Base-by-base conservation (phyloP, 2,888 invertebrate species). In the Aleiodes testaceus region DNA sequence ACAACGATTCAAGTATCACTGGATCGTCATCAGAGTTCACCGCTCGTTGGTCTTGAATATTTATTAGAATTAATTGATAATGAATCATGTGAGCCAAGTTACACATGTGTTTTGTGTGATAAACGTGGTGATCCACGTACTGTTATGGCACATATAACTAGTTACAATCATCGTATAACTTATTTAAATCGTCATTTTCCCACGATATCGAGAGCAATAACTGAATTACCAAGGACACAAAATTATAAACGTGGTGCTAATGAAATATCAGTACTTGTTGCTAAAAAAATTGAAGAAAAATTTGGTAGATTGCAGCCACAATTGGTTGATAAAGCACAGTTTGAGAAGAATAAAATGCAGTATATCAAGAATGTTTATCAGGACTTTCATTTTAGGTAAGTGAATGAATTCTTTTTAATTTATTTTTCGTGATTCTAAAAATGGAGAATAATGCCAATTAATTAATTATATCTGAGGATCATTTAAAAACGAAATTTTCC, bases 111-210 rank as follows among this genome's bases (percentile, higher is more conserved):
- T 77, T 88, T 95, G 74, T 96, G 95, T 86, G 91, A 92, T 81
- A 95, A 94, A 86, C 92, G 92, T 78, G 94, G 95, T 47, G 93
- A 94, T 84, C 93, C 92, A 26, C 90, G 93, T 55, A 94, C 94
- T 65, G 94, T 95, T 77, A 89, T 95, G 85, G 92, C 92, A 75
- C 95, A 95, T 86, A 90, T 95, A 83, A 92, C 92, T 18, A 94
- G 94, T 84, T 93, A 92, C 86, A 92, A 92, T 87, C 95, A 96
- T 84, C 90, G 92, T 12, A 89, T 90, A 80, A 91, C 93, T 82
- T 95, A 93, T 85, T 87, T 95, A 75, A 90, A 92, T 90, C 87
- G 89, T 66, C 92, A 92, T 85, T 93, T 90, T 86, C 88, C 91
- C 7, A 91, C 91, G 18, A 92, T 87, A 73, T 90, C 90, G 78